These are phyloP conservation scores for Pteromalus puparum DNA, from an alignment of 1,140 invertebrate species.

Conservation along the genomic window DNA sequence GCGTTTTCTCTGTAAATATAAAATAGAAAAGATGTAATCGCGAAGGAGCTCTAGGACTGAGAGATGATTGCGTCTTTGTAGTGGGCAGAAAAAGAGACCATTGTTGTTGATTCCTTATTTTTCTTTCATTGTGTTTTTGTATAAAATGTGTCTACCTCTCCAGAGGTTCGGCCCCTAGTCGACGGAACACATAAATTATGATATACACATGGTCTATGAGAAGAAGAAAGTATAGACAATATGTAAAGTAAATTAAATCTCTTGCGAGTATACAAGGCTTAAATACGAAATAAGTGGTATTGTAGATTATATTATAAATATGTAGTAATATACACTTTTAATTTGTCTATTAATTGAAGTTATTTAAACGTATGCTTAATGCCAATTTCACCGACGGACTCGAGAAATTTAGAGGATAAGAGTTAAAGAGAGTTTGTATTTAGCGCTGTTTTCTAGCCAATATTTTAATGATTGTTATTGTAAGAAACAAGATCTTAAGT, in stretches of 20 bases:
- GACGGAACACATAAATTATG: not conserved
- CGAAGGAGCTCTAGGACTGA: not conserved
- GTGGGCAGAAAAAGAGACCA: not conserved
- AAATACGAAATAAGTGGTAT: conserved; percentile 4
- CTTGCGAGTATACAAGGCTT: not conserved
- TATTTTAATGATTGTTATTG: conserved; percentile 17
- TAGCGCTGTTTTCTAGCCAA: not conserved
- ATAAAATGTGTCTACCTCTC: not conserved
- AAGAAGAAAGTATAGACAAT: conserved; percentile 34
- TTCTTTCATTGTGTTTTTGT: conserved; percentile 2
- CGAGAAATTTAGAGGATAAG: not conserved
- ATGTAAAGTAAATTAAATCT: conserved; percentile 38
- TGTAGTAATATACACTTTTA: not conserved
- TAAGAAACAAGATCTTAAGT: not conserved
- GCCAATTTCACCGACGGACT: not conserved
- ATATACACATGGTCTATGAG: conserved; percentile 7
- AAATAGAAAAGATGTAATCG: not conserved
- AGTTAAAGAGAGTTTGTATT: conserved; percentile 3
- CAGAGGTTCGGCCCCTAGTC: not conserved
- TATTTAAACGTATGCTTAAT: not conserved
- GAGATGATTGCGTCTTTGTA: conserved; percentile 12
- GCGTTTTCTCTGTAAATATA: conserved; percentile 31
- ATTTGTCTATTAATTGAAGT: conserved; percentile 15
- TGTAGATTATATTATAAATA: not conserved
- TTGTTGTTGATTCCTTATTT: conserved; percentile 31